Evolutionary conservation across 2,888 invertebrate genomes (phyloP), one percentile per base, ranked within the genome.

Genomic region (Stictocephala bisonia): DNA sequence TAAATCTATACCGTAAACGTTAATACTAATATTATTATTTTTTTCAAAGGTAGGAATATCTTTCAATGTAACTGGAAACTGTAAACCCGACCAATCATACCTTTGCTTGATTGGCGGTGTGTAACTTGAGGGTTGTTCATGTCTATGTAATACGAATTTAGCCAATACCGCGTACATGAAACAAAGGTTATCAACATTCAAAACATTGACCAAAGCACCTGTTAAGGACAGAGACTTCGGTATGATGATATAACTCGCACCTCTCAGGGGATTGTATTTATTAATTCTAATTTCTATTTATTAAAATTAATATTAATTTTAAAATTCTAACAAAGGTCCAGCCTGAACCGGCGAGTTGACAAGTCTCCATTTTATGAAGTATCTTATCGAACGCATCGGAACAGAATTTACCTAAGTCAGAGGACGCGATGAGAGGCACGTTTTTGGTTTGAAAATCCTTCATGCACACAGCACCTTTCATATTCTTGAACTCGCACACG

Each of bases 11-110:
- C 56, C 31, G 27, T 29, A 56, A 1, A 56, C 29, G 31, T 56
- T 56, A 3, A 56, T 31, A 2, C 26, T 26, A 7, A 56, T 56
- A 20, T 56, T 56, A 31, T 56, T 56, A 6, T 7, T 11, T 31
- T 29, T 31, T 31, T 56, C 56, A 56, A 56, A 56, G 1, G 20
- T n/a, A 27, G 27, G 56, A 22, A 56, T 56, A 56, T 56, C 56
- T 31, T 56, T 56, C 20, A 56, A 18, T 15, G 13, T 27, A 15
- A 56, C 56, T 9, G 56, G 56, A 56, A 56, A 56, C 2, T 56
- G 15, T 26, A 56, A 13, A 18, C 56, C 27, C 20, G 18, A 18
- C 56, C 56, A 56, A 56, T 56, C 27, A 27, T 56, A 56, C 15
- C 31, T 56, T 2, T 56, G 29, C 4, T 11, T 31, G 20, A 56